Base-by-base conservation (phyloP, 2,113 vertebrate genomes). In the Illadopsis cleaveri region DNA sequence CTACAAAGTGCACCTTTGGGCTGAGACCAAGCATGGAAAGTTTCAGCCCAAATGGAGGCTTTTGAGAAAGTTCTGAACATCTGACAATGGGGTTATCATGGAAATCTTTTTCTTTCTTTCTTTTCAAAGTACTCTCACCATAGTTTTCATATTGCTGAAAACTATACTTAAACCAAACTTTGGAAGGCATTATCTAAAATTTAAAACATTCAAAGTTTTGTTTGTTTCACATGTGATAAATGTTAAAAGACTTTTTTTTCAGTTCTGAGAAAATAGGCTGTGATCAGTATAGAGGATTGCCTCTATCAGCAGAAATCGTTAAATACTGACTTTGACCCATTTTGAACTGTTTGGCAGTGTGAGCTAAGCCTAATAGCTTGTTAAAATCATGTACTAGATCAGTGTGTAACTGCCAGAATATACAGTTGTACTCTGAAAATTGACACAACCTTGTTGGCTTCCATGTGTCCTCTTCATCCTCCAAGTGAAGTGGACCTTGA, bases 11-110 rank as follows among this genome's bases (percentile, higher is more conserved):
- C 92, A 96, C 94, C 93, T 96, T 96, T 97, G 95, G 96, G 96
- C 95, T 96, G 96, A 97, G 96, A 97, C 95, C 96, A 93, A 96
- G 94, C 95, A 97, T 94, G 94, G 95, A 97, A 96, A 97, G 94
- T 96, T 97, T 97, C 96, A 97, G 95, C 94, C 96, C 96, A 97
- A 96, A 96, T 97, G 93, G 95, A 95, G 96, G 93, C 93, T 97
- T 97, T 97, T 97, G 94, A 95, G 93, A 97, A 96, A 96, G 94
- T 97, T 96, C 94, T 97, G 95, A 97, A 96, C 94, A 97, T 97
- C 95, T 97, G 94, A 97, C 94, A 97, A 93, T 96, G 95, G 94
- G 94, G 95, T 97, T 96, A 96, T 96, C 88, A 78, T 96, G 96
- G 90, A 97, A 96, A 96, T 96, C 93, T 94, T 92, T 96, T 91